Conservation (phyloP, 2,888 invertebrate genomes). For the Tipula lateralis region DNA sequence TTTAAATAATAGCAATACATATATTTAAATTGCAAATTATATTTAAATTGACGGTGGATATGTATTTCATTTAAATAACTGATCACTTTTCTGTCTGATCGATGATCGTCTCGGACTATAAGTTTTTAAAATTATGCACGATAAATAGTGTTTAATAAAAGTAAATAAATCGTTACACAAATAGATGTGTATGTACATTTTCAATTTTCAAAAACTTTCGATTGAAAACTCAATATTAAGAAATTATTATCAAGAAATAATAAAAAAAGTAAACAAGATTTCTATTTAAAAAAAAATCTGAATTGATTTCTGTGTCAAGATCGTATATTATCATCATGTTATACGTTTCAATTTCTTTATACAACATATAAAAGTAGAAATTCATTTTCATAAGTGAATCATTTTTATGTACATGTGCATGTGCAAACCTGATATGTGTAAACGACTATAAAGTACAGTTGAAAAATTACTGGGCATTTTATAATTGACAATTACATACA, state of each 20-base stretch:
- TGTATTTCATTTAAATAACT: neutral
- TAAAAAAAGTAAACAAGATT: neutral
- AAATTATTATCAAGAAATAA: no score
- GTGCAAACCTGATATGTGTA: no score
- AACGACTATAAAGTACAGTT: no score
- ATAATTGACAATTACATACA: no score
- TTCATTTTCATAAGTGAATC: no score
- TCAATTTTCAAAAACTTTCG: neutral
- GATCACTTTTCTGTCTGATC: neutral
- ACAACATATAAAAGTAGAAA: neutral
- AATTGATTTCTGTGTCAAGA: constrained; percentile 7
- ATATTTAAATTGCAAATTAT: no score
- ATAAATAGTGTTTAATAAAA: neutral
- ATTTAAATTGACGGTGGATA: neutral
- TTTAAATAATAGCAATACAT: no score
- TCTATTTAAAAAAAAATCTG: neutral
- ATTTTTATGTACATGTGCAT: no score
- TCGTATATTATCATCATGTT: neutral
- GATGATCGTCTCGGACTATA: neutral
- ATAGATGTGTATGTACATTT: neutral
- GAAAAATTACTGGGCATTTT: no score
- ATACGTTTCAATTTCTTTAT: neutral
- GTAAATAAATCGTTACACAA: neutral
- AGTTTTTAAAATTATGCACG: neutral
- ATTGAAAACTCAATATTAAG: neutral